Conservation (phyloP, 2,113 vertebrate genomes). For the Oceanodroma tethys region DNA sequence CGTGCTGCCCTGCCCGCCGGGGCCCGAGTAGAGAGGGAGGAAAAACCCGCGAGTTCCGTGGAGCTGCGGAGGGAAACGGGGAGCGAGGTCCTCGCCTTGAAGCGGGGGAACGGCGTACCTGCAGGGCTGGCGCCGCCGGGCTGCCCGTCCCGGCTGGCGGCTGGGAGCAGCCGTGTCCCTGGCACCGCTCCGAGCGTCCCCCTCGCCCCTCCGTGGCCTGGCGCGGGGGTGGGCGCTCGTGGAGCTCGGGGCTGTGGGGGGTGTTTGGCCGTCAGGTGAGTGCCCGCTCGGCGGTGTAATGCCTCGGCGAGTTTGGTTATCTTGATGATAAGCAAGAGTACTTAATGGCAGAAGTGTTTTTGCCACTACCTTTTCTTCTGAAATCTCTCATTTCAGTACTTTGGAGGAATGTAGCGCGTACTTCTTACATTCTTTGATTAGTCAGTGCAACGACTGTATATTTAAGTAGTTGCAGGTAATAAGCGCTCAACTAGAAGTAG, state of each 20-base stretch:
- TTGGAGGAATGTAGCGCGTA: rapidly evolving
- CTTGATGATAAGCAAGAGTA: no score
- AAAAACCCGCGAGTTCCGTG: rapidly evolving
- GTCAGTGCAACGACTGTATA: rapidly evolving
- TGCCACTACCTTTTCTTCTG: no score
- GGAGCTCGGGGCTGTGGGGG: no score
- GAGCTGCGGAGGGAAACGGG: neutral
- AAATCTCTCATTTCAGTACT: rapidly evolving
- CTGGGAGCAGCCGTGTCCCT: neutral
- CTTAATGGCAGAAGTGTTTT: no score
- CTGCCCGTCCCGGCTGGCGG: neutral
- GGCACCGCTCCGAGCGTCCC: no score
- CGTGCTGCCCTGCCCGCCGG: neutral
- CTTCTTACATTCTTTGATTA: rapidly evolving
- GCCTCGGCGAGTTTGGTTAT: no score
- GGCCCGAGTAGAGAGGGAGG: neutral
- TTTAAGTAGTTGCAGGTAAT: neutral
- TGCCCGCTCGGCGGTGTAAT: neutral
- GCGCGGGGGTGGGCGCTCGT: neutral
- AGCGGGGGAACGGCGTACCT: neutral
- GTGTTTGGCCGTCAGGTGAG: no score
- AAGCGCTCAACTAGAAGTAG: rapidly evolving
- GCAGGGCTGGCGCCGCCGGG: neutral
- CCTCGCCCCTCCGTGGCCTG: neutral
- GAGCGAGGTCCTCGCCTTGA: no score